Conservation (phyloP, 2,113 vertebrate genomes). For the Dromas ardeola region DNA sequence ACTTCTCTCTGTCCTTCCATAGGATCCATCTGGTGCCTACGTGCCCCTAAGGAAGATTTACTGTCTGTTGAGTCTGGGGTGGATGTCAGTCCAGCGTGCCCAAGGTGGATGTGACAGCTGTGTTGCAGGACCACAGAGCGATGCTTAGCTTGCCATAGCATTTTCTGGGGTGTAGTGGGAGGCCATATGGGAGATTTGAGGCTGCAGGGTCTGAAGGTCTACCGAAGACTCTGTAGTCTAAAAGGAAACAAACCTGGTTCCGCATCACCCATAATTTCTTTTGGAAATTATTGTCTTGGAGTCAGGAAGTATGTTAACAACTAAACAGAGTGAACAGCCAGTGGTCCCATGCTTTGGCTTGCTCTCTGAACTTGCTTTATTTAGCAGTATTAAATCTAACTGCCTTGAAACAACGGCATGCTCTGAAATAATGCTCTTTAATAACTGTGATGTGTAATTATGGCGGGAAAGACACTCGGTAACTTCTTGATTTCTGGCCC, state of each 20-base stretch:
- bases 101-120: neutral
- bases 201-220: neutral
- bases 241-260: neutral
- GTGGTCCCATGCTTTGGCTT: neutral
- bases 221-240: neutral
- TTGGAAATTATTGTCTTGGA: neutral
- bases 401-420: neutral
- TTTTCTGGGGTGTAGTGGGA: neutral
- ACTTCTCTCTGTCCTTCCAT: neutral
- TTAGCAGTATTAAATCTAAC: neutral
- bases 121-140: neutral
- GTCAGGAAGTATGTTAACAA: neutral
- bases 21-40: fast-evolving
- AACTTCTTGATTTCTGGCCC: neutral
- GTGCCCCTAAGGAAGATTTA: neutral
- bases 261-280: neutral
- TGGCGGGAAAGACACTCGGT: neutral
- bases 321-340: neutral
- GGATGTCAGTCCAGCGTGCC: neutral
- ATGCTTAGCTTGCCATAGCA: neutral
- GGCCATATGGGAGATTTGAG: neutral
- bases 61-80: neutral
- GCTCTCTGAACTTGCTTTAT: neutral
- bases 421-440: neutral
- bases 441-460: neutral